Base-by-base conservation (phyloP, 2,113 vertebrate species). In the Paradoxurus hermaphroditus region DNA sequence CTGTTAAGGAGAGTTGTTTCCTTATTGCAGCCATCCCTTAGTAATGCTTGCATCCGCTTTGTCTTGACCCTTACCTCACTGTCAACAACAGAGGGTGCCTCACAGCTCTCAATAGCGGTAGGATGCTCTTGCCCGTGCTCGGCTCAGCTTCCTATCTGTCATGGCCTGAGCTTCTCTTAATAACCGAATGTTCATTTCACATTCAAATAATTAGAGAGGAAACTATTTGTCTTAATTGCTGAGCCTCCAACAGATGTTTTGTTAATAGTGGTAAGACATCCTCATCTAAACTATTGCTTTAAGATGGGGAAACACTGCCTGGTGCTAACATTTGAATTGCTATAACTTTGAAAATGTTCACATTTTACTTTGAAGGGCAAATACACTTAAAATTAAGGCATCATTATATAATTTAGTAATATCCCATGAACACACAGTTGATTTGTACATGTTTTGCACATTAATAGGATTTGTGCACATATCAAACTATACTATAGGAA, bases 221-320 rank as follows among this genome's bases (percentile, higher is more conserved):
- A 97, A 92, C 90, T 96, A 91, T 95, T 97, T 94, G 96, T 97
- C 68, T 97, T 95, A 92, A 98, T 90, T 96, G 90, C 96, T 36
- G 21, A 96, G 67, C 41, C 46, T 97, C 79, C 86, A 92, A 94
- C 96, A 98, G 97, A 97, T 96, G 95, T 94, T 97, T 97, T 92
- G 86, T 87, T 98, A 90, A 92, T 94, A 90, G 87, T 77, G 73
- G 59, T 96, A 92, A 97, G 90, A 70, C 44, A 78, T 27, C 79
- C 91, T 96, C 68, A 92, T 95, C 84, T 90, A 84, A 97, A 95
- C 87, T 83, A 78, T 96, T 96, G 34, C 86, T 95, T 85, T 87
- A 96, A 85, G 84, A 95, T 95, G 86, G 65, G n/a, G 94, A 96
- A 96, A 89, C 79, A 85, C 56, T 87, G 90, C 31, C 84, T 90